These are phyloP conservation scores for Flexamia atlantica DNA, from an alignment of 2,888 invertebrate species.

Conservation along the genomic window DNA sequence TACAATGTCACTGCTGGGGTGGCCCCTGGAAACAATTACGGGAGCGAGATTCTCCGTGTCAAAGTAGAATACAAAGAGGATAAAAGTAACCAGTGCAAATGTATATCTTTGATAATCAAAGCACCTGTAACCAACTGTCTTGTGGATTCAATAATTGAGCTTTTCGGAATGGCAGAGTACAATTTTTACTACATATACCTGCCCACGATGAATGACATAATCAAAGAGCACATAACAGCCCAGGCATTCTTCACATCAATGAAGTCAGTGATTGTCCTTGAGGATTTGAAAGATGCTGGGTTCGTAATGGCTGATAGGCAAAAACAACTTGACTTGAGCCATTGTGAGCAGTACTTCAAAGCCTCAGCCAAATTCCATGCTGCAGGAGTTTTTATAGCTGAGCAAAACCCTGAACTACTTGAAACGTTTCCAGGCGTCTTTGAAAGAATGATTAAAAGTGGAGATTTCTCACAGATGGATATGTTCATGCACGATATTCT, in stretches of 20 bases:
- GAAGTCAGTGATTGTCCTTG: constrained; percentile 2
- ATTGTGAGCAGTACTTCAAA: not conserved
- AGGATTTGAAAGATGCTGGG: constrained; percentile 27
- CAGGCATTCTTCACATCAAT: not conserved
- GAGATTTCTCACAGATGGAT: not conserved
- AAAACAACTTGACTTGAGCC: constrained; percentile 36
- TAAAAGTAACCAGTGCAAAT: not conserved
- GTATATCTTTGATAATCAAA: constrained; percentile 36
- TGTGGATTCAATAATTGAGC: not conserved
- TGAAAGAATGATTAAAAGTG: not conserved
- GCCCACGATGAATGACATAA: not conserved
- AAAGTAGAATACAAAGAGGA: constrained; percentile 6
- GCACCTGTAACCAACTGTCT: not conserved
- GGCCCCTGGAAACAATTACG: constrained; percentile 21
- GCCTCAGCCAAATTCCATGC: constrained; percentile 31
- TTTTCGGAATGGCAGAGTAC: constrained; percentile 16
- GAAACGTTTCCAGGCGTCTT: not conserved
- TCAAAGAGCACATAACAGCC: not conserved
- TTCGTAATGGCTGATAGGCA: constrained; percentile 25
- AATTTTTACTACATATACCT: constrained; percentile 21
- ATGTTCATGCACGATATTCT: not conserved
- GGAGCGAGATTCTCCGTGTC: not conserved
- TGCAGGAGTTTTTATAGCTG: not conserved
- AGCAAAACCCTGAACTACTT: constrained; percentile 24
- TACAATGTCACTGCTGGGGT: not conserved